Percentiles rank a stretch among this genome's conserved stretches.
Conservation (phyloP, 2,888 invertebrate species). For the Cephus spinipes region DNA sequence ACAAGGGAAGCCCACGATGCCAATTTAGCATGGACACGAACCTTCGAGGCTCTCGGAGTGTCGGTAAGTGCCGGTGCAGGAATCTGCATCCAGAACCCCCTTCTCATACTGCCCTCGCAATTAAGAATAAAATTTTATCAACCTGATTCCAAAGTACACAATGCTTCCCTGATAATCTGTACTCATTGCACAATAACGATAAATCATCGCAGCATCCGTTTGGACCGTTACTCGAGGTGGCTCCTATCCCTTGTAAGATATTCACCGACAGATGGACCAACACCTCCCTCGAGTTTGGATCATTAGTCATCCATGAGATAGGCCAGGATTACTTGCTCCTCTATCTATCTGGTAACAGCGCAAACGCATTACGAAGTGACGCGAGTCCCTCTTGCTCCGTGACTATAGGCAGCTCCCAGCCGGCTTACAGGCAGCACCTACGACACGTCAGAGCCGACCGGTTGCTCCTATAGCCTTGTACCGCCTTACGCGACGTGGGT, state of each 20-base stretch:
- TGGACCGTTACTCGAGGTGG: not conserved
- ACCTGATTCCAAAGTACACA: not conserved
- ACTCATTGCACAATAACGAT: not conserved
- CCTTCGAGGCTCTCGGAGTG: too few species aligned
- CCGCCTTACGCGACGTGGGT: not conserved
- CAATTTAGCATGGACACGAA: too few species aligned
- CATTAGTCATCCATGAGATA: constrained; percentile 3
- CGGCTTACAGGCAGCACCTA: not conserved
- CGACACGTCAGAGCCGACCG: not conserved
- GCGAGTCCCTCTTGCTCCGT: not conserved
- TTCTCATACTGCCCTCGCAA: not conserved
- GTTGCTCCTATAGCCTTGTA: not conserved
- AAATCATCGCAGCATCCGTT: not conserved
- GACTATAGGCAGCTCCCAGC: not conserved
- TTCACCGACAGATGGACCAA: constrained; percentile 5
- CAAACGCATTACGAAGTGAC: not conserved
- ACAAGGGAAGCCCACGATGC: too few species aligned
- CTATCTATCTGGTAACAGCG: too few species aligned
- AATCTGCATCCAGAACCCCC: too few species aligned
- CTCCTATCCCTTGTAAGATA: not conserved
- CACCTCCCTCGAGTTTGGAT: not conserved
- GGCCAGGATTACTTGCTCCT: not conserved
- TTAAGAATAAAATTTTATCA: not conserved
- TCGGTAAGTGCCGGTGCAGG: too few species aligned
- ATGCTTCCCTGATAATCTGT: not conserved